phyloP scores from a whole-genome alignment of 2,888 invertebrate species.

The Xestia sexstrigata region DNA sequence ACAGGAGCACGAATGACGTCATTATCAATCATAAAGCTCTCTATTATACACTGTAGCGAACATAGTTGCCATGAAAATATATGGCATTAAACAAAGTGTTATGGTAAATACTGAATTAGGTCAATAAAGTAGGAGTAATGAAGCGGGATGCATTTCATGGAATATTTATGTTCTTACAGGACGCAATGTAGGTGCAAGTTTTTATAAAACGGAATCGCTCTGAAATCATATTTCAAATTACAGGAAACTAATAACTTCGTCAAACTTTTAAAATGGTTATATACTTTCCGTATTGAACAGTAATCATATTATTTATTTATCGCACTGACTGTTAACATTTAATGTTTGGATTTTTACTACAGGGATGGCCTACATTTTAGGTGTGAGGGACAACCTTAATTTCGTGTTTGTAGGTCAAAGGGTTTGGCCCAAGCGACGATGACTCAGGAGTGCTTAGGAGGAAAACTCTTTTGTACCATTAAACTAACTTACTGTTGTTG shows the following conservation, averaged over 20 bases:
- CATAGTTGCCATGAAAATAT: background rate
- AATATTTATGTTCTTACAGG: background rate
- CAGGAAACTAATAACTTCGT: background rate
- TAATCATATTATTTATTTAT: conserved; percentile 33
- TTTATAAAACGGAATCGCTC: background rate
- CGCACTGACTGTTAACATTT: conserved; percentile 11
- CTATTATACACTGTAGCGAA: conserved; percentile 5
- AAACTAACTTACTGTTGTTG: conserved; percentile 19
- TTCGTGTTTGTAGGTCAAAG: conserved; percentile 63
- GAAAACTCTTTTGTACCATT: background rate
- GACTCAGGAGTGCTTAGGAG: conserved; percentile 40
- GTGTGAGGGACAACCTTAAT: conserved; percentile 49
- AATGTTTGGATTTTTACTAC: conserved; percentile 47
- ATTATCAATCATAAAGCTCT: background rate
- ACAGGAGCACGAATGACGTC: background rate
- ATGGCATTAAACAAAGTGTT: background rate
- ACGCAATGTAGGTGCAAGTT: background rate
- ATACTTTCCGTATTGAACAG: conserved; percentile 7
- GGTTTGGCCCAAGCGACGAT: conserved; percentile 57
- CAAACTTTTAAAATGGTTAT: background rate
- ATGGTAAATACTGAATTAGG: background rate
- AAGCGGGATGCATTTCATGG: background rate
- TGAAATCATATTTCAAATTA: background rate
- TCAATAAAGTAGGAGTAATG: background rate
- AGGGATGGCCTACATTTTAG: conserved; percentile 47